Evolutionary conservation across 2,113 vertebrate genomes (phyloP).

Genomic region (Struthidea cinerea): DNA sequence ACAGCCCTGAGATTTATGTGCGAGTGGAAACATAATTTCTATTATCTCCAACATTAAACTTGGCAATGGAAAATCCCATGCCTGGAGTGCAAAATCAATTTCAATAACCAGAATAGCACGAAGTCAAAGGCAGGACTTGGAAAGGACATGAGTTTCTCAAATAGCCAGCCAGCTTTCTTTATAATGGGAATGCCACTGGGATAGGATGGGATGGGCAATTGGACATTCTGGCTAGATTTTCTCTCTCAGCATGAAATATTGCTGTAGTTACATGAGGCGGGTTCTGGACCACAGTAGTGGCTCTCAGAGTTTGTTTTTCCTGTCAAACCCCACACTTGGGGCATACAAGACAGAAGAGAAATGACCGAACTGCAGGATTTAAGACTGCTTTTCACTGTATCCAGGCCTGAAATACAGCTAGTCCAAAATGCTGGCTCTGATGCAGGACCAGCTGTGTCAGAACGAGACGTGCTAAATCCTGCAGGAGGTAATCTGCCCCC

Average conservation of each 20-base stretch:
- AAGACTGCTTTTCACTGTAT: not conserved
- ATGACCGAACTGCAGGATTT: not conserved
- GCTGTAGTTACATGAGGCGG: not conserved
- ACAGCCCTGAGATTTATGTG: conserved; percentile 63
- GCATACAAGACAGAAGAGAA: not conserved
- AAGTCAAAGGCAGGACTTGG: conserved; percentile 56
- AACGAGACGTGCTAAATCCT: not conserved
- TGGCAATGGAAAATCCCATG: conserved; percentile 63
- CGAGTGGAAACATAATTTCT: conserved; percentile 56
- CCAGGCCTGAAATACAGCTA: not conserved
- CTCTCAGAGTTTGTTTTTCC: not conserved
- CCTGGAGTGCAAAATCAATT: conserved; percentile 64
- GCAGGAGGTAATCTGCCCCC: not conserved
- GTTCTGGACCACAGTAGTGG: not conserved
- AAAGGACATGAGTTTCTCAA: conserved; percentile 37
- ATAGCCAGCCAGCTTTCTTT: not conserved
- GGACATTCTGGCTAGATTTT: conserved; percentile 16
- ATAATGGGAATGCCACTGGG: conserved; percentile 12
- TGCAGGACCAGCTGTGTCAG: not conserved
- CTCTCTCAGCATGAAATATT: conserved; percentile 7
- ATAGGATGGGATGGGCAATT: not conserved
- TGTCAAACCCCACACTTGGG: not conserved
- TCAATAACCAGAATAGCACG: conserved; percentile 62
- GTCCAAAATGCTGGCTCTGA: not conserved
- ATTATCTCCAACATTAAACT: conserved; percentile 64